Percentiles rank a stretch among this genome's conserved stretches.
Conservation (phyloP, 1,140 invertebrate genomes). For the Ericerus pela region DNA sequence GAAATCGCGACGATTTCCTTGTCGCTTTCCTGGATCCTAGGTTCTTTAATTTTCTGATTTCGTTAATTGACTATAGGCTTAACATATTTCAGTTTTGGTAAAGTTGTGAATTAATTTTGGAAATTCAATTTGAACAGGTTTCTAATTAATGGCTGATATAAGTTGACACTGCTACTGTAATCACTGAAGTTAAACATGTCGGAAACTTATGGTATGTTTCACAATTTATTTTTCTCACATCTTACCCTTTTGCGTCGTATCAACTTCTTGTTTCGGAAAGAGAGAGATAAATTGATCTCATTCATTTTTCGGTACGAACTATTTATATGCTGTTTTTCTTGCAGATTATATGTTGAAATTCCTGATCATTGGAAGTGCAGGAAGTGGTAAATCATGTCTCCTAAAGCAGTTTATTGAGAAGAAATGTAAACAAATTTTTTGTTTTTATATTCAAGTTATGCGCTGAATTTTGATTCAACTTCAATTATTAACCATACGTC, state of each 20-base stretch:
- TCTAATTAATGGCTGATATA: too few species aligned
- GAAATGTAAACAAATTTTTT: conserved; percentile 54
- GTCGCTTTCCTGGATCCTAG: too few species aligned
- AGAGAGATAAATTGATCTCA: not conserved
- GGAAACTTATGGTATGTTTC: conserved; percentile 17
- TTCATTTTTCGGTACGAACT: not conserved
- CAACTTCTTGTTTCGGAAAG: not conserved
- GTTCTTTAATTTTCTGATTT: too few species aligned
- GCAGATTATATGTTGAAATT: conserved; percentile 73
- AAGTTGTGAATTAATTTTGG: too few species aligned
- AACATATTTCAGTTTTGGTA: too few species aligned
- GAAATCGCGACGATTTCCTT: too few species aligned
- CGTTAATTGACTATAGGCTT: too few species aligned
- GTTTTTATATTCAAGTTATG: conserved; percentile 2
- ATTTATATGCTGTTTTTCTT: conserved; percentile 27
- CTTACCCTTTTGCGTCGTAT: not conserved
- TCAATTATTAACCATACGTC: too few species aligned
- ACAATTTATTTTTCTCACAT: not conserved
- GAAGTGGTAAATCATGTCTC: conserved; percentile 76
- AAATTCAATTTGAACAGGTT: too few species aligned
- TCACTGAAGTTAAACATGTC: conserved; percentile 13
- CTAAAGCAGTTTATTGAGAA: conserved; percentile 82
- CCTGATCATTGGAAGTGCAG: conserved; percentile 65
- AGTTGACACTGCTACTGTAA: too few species aligned
- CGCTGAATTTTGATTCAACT: too few species aligned